Evolutionary conservation across 2,113 vertebrate species (phyloP).

Genomic region (Gallinago undulata): DNA sequence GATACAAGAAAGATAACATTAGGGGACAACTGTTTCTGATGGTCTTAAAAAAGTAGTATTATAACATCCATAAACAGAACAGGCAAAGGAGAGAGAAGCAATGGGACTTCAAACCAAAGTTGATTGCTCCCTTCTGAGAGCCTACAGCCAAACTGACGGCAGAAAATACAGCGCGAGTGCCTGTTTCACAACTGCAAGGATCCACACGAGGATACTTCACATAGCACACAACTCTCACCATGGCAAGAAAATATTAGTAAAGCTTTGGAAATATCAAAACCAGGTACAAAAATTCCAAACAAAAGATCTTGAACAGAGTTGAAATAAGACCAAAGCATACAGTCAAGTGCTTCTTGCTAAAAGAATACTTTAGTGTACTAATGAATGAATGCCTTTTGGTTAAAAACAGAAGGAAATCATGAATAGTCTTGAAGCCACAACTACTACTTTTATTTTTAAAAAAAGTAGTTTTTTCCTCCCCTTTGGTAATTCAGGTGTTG

Average conservation of each 20-base stretch:
- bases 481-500: not conserved
- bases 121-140: not conserved
- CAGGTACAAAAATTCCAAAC: not conserved
- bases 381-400: not conserved
- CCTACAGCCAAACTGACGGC: not conserved
- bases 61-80: not conserved
- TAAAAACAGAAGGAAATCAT: not conserved
- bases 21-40: not conserved
- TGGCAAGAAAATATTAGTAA: not conserved
- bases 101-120: not conserved
- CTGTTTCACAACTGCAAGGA: not conserved
- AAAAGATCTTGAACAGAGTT: not conserved
- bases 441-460: not conserved
- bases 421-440: not conserved
- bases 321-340: not conserved
- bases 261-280: not conserved
- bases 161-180: rapidly evolving
- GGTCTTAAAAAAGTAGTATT: not conserved
- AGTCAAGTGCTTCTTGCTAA: not conserved
- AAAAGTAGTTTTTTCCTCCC: not conserved
- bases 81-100: not conserved
- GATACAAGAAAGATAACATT: not conserved
- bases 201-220: not conserved
- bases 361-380: not conserved
- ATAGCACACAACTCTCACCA: not conserved